Evolutionary conservation across 2,888 invertebrate genomes (phyloP), one percentile per base, ranked within the genome.

Genomic region (Amphipyra tragopoginis): DNA sequence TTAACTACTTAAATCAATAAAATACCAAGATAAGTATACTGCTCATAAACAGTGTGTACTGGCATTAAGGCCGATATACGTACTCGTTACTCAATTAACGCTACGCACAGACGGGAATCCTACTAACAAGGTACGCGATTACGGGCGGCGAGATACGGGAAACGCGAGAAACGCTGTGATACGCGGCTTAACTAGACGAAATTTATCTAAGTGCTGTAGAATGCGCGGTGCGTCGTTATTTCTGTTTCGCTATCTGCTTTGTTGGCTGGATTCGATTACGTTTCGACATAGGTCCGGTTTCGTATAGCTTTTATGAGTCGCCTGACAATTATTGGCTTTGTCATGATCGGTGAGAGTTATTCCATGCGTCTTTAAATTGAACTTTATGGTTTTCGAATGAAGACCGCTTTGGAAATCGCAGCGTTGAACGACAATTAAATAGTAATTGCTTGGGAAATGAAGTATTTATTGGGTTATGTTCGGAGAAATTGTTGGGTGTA

Each of bases 201-300:
- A 88, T 88, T 89, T 91, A 90, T 91, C 87, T 90, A 81, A 87
- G 87, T 86, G 86, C 80, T 84, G 82, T 85, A 84, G 87, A 85
- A 87, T 82, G 84, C 79, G 82, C 78, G 82, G 79, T 63, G 71
- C 66, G 70, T 75, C 78, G 75, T 77, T 21, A 77, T 72, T 77
- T 75, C 72, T 74, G 54, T 74, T 72, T 73, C 55, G 69, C 69
- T 64, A 72, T 71, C 68, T 68, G 63, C 38, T 77, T 69, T 68
- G 68, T 53, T 65, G 34, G 65, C 50, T 67, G 53, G 47, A 53
- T 67, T 67, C 60, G 62, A 77, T 77, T 77, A 70, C 48, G 47
- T 69, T 61, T 65, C 51, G 54, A 73, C 56, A 54, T 54, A 65
- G 29, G 59, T 60, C 78, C 57, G 61, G 73, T 62, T 75, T 56